Evolutionary conservation across 2,113 vertebrate species (phyloP).

Genomic region (Oryzias javanicus): DNA sequence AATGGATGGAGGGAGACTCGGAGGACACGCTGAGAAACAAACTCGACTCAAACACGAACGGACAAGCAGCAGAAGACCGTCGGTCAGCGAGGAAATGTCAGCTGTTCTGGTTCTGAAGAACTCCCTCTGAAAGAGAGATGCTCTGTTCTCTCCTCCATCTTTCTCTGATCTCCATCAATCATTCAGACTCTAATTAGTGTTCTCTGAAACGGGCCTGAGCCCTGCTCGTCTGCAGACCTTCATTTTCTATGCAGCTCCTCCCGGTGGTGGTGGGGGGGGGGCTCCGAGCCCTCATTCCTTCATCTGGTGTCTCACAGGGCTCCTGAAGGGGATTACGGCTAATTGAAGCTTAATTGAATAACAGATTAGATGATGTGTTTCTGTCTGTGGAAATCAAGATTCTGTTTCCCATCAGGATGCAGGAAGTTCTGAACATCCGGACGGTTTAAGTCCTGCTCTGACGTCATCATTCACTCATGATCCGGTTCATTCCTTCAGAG

Average conservation of each 20-base stretch:
- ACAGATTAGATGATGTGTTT: constrained; percentile 42
- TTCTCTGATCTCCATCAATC: constrained; percentile 56
- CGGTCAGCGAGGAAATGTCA: constrained; percentile 6
- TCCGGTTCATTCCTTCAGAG: no score
- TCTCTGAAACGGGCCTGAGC: constrained; percentile 53
- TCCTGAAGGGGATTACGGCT: constrained; percentile 61
- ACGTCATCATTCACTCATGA: no score
- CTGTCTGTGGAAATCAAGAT: neutral
- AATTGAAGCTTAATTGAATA: constrained; percentile 67
- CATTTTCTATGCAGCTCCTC: constrained; percentile 54
- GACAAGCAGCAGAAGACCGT: constrained; percentile 11
- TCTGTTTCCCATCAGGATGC: no score
- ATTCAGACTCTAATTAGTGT: constrained; percentile 65
- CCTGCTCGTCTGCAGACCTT: constrained; percentile 29
- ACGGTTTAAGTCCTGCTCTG: no score
- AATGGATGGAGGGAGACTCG: constrained; percentile 54
- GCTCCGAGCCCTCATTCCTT: constrained; percentile 35
- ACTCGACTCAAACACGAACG: constrained; percentile 7
- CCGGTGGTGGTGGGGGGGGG: constrained; percentile 46
- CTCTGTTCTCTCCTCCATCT: constrained; percentile 17
- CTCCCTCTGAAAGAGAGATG: constrained; percentile 17
- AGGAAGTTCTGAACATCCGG: no score
- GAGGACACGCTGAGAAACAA: constrained; percentile 3
- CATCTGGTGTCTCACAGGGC: constrained; percentile 24
- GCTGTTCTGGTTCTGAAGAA: constrained; percentile 15